Percentiles rank a stretch among this genome's conserved stretches.
Evolutionary conservation across 2,797 vertebrate genomes (phyloP).

Genomic region (Muscicapa striata): DNA sequence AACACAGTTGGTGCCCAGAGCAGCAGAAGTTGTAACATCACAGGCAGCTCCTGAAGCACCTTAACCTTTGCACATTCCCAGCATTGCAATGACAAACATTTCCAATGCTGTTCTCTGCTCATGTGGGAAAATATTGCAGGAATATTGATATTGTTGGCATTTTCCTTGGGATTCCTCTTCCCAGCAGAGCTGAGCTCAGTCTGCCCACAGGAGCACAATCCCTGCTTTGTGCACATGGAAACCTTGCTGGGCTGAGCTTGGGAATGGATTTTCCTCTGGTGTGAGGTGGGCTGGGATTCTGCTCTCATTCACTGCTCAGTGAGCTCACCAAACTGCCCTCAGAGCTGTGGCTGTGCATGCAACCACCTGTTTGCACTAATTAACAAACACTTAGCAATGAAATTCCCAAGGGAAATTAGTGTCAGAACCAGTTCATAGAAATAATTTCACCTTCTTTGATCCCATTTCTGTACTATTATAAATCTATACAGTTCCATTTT

Average conservation of each 20-base stretch:
- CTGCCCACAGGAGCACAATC: fast-evolving
- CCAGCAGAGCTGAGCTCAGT: background rate
- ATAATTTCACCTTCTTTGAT: conserved; percentile 13
- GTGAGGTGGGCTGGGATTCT: background rate
- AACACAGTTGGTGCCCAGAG: too few species aligned
- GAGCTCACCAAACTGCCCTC: background rate
- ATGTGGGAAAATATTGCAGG: fast-evolving
- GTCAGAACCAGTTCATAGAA: background rate
- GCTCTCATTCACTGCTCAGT: fast-evolving
- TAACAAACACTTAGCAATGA: background rate
- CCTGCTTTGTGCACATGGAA: background rate
- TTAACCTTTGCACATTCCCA: background rate
- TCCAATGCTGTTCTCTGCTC: background rate
- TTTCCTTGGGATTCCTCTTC: background rate
- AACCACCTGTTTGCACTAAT: background rate
- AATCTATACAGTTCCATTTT: background rate
- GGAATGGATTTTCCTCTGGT: background rate
- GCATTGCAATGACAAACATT: background rate
- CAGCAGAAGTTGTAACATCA: too few species aligned
- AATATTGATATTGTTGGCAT: background rate
- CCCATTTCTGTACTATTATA: background rate
- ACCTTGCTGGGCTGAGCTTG: background rate
- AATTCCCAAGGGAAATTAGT: background rate
- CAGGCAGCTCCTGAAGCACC: background rate
- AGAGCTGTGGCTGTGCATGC: background rate